Conservation (phyloP, 2,888 invertebrate species). For the Netelia virgata region DNA sequence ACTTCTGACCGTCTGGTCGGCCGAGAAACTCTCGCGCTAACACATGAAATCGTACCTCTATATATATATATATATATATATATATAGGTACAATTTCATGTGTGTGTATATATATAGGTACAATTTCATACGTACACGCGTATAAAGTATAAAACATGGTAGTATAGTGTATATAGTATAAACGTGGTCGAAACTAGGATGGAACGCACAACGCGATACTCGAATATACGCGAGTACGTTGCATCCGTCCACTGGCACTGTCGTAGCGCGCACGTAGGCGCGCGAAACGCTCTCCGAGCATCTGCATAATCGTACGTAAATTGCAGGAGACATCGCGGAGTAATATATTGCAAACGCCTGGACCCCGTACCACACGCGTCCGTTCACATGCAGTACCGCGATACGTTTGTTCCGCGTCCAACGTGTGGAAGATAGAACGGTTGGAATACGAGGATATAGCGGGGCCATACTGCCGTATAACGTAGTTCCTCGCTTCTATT, state of each 20-base stretch:
- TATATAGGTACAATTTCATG: background rate
- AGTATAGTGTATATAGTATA: background rate
- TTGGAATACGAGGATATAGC: constrained; percentile 23
- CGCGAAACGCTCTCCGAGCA: constrained; percentile 70
- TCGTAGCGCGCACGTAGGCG: constrained; percentile 53
- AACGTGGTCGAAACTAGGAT: constrained; percentile 47
- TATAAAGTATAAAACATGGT: background rate
- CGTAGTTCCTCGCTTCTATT: constrained; percentile 42
- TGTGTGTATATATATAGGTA: background rate
- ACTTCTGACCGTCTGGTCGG: constrained; percentile 49
- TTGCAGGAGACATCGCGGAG: constrained; percentile 79
- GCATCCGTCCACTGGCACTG: constrained; percentile 4
- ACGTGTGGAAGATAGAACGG: constrained; percentile 8
- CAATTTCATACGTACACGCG: too few relatives aligned
- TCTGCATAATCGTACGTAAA: constrained; percentile 82
- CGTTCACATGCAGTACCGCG: constrained; percentile 61
- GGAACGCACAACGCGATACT: constrained; percentile 50
- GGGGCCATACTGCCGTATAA: constrained; percentile 36
- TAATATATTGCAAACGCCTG: constrained; percentile 77
- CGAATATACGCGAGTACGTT: constrained; percentile 1
- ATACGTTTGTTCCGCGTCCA: constrained; percentile 20
- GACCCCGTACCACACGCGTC: constrained; percentile 57
- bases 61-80: background rate
- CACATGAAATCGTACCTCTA: background rate
- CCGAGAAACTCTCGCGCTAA: constrained; percentile 35